A percentile compares a stretch with the other conserved stretches of the same genome.
phyloP scores from a whole-genome alignment of 2,888 invertebrate genomes.

The Fragum fragum region DNA sequence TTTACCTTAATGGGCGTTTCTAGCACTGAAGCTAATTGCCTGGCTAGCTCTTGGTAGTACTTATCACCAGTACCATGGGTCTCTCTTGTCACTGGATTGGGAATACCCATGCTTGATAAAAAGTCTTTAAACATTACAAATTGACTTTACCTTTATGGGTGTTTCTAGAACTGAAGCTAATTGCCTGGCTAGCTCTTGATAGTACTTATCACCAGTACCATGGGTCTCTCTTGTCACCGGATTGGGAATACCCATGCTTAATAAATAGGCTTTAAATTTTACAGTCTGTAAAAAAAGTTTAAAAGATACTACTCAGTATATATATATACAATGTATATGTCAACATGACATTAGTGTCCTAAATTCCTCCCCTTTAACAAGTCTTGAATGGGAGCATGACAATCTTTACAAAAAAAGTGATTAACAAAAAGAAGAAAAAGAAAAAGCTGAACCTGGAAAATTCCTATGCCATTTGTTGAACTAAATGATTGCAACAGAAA shows the following conservation, averaged over 20 bases:
- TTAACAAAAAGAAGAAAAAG: too few relatives aligned
- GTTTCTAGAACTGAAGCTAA: conserved; percentile 93
- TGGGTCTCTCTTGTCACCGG: conserved; percentile 97
- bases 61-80: conserved; percentile 93
- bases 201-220: conserved; percentile 94
- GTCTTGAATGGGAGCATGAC: too few relatives aligned
- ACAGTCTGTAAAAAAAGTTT: conserved; percentile 91
- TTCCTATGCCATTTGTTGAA: too few relatives aligned
- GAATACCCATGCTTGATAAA: conserved; percentile 96
- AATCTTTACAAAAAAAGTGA: too few relatives aligned
- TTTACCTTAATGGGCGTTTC: background rate
- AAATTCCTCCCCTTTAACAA: too few relatives aligned
- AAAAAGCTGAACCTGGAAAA: too few relatives aligned
- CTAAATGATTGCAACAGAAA: too few relatives aligned
- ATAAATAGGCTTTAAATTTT: conserved; percentile 97
- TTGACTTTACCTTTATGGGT: conserved; percentile 91
- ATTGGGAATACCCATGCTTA: conserved; percentile 99
- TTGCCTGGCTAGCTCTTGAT: conserved; percentile 94
- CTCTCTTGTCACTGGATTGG: conserved; percentile 98
- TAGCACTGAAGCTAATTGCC: conserved; percentile 94
- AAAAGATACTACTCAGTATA: too few relatives aligned
- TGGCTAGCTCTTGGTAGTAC: conserved; percentile 94
- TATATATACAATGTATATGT: too few relatives aligned
- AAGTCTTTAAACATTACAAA: too few relatives aligned
- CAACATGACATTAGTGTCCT: too few relatives aligned